Evolutionary conservation across 2,888 invertebrate genomes (phyloP).

Genomic region (Penaeus monodon): DNA sequence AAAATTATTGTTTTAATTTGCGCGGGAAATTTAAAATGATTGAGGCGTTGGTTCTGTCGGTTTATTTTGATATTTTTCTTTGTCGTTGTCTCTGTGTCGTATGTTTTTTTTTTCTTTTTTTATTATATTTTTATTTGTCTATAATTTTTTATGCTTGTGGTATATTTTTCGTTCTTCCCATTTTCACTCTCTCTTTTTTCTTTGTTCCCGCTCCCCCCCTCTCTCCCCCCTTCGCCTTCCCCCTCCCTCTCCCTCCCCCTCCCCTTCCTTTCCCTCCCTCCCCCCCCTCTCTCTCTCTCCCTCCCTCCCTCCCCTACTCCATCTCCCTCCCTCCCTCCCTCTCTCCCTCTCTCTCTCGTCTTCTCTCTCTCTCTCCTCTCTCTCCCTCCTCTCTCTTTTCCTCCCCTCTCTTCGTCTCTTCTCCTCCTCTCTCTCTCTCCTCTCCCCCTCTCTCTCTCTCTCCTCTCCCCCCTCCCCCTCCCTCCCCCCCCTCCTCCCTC

Average conservation of each 20-base stretch:
- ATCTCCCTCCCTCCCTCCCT: neutral
- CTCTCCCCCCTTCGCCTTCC: neutral
- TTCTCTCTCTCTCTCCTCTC: no score
- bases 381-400: neutral
- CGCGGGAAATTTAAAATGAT: no score
- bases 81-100: no score
- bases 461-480: neutral
- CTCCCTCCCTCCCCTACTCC: no score
- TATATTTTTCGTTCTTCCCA: no score
- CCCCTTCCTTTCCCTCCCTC: conserved; percentile 32
- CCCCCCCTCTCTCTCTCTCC: neutral
- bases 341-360: neutral
- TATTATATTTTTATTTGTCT: no score
- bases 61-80: no score
- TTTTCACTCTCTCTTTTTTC: neutral
- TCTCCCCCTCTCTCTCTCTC: neutral
- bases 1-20: no score
- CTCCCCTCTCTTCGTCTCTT: neutral
- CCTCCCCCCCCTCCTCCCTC: neutral
- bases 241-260: neutral
- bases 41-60: no score
- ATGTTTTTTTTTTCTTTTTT: no score
- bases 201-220: neutral
- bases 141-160: no score
- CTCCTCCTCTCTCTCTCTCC: neutral